Base-by-base conservation (phyloP, 2,888 invertebrate genomes). In the Amblyjoppa fuscipennis region DNA sequence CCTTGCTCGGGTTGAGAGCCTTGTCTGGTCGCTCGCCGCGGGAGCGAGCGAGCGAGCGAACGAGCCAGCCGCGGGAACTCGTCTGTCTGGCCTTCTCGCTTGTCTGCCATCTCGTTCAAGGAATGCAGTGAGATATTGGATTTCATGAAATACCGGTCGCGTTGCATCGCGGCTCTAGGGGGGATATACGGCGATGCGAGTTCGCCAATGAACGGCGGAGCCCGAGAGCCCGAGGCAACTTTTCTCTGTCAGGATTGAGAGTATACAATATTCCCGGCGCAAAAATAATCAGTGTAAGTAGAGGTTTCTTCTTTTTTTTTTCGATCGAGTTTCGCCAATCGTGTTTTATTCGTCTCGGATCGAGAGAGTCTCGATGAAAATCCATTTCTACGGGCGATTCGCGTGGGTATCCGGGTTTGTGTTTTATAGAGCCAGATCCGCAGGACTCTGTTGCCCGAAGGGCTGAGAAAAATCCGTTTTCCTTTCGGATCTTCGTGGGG, bases 51-150 rank as follows among this genome's bases (percentile, higher is more conserved):
- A 61, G 25, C 13, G 3, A 61, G 61, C 31, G 25, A 64, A 41
- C 41, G 20, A 20, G 20, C 64, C 45, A 73, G 45, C 59, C 74
- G 74, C 45, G 59, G 13, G 20, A 70, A 13, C 70, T 69, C 38
- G 68, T 74, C 68, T 75, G 69, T 59, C 73, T 83, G 74, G 79
- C 66, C 59, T 70, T 79, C 69, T 59, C 51, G 59, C 79, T 69
- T 51, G 71, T 56, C 79, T 79, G 25, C 74, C 73, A 71, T 70
- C 56, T 68, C 41, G 51, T 31, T 68, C 20, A 61, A 68, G 83
- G 83, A 79, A 83, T 83, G 59, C 56, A 61, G 74, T 79, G 74
- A 79, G 79, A 79, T 83, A 83, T 83, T 83, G 79, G 78, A 83
- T 83, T 83, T 83, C 69, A 41, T 31, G 45, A 70, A 79, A 83